phyloP scores from a whole-genome alignment of 2,888 invertebrate species.

The Phortica okadai region DNA sequence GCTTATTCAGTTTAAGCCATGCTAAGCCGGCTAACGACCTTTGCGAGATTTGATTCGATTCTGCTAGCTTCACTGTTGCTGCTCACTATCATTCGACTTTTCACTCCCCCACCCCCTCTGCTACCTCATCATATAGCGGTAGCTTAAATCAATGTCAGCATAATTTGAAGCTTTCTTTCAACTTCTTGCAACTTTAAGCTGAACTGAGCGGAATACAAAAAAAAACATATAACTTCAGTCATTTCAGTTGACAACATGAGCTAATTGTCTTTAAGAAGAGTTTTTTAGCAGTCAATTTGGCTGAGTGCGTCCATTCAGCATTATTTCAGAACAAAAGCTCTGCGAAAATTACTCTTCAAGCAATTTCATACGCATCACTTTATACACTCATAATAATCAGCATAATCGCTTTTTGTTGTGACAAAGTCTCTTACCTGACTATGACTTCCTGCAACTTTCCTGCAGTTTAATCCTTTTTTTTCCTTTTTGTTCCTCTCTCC shows the following conservation, averaged over 20 bases:
- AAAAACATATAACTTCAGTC: too few relatives aligned
- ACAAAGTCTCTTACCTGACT: conserved; percentile 60
- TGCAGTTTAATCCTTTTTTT: conserved; percentile 15
- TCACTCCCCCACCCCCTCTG: too few relatives aligned
- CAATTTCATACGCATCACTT: neutral
- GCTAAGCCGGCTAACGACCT: conserved; percentile 20
- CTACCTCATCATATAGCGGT: too few relatives aligned
- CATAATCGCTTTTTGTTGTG: conserved; percentile 46
- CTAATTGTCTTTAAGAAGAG: neutral
- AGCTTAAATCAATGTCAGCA: too few relatives aligned
- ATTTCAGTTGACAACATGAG: neutral
- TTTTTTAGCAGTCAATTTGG: neutral
- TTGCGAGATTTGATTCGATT: conserved; percentile 6
- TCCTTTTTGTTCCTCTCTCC: conserved; percentile 37
- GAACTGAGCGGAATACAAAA: too few relatives aligned
- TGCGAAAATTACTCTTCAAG: neutral
- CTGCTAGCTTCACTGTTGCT: neutral
- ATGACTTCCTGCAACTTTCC: conserved; percentile 58
- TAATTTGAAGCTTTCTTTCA: too few relatives aligned
- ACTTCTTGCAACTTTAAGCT: too few relatives aligned
- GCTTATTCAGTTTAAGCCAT: conserved; percentile 2
- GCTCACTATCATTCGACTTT: neutral
- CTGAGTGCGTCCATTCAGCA: neutral
- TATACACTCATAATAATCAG: conserved; percentile 1
- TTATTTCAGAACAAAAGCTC: neutral